phyloP scores from a whole-genome alignment of 2,888 invertebrate species.

The Phragmatobia fuliginosa region DNA sequence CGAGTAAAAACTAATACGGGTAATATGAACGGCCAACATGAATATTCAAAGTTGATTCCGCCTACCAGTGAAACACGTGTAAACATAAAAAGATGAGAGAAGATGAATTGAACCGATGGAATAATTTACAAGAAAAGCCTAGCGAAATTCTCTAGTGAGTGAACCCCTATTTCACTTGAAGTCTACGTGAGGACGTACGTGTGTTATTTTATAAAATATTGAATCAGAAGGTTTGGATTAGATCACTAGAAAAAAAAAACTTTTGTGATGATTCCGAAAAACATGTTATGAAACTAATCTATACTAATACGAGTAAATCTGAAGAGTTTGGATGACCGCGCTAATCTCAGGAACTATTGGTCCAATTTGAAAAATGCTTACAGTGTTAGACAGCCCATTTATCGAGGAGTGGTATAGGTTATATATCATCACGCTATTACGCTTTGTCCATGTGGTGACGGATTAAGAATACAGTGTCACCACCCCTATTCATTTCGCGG shows the following conservation, averaged over 20 bases:
- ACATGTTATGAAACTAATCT: background rate
- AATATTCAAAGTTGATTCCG: conserved; percentile 23
- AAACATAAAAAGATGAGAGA: conserved; percentile 25
- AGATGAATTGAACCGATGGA: conserved; percentile 21
- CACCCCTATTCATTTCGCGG: too few species aligned
- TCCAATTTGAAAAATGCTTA: too few species aligned
- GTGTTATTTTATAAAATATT: conserved; percentile 10
- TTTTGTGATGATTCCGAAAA: background rate
- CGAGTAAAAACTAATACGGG: conserved; percentile 22
- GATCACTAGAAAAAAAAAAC: background rate
- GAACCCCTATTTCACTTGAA: conserved; percentile 20
- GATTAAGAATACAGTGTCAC: too few species aligned
- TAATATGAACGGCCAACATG: conserved; percentile 14
- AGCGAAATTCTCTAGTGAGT: conserved; percentile 16
- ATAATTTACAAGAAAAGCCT: conserved; percentile 23
- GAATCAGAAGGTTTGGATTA: conserved; percentile 3
- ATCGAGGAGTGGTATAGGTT: too few species aligned
- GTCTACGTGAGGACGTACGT: conserved; percentile 15
- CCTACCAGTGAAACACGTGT: conserved; percentile 17
- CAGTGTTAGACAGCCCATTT: too few species aligned
- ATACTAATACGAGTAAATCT: too few species aligned
- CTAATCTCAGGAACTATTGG: too few species aligned
- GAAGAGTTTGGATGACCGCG: too few species aligned
- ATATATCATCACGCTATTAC: too few species aligned
- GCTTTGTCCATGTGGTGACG: too few species aligned